These are phyloP conservation scores for Laticauda colubrina DNA, from an alignment of 2,113 vertebrate species.

Conservation along the genomic window DNA sequence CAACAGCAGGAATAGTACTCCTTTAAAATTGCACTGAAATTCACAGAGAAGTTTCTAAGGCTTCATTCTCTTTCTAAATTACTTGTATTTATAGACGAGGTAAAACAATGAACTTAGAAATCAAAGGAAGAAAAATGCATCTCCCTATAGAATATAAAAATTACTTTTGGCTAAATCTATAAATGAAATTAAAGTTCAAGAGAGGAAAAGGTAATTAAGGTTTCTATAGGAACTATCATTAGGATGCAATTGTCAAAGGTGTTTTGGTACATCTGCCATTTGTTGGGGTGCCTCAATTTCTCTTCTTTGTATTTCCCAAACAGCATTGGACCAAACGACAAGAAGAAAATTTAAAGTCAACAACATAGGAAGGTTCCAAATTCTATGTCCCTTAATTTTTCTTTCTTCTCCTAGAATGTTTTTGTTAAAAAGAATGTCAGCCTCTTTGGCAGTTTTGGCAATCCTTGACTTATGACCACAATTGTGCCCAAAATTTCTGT, in stretches of 20 bases:
- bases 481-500: neutral
- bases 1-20: constrained; percentile 27
- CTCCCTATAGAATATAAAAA: constrained; percentile 3
- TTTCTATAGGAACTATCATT: constrained; percentile 71
- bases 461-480: neutral
- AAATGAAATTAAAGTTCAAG: constrained; percentile 64
- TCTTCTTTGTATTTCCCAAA: constrained; percentile 56
- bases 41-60: constrained; percentile 39
- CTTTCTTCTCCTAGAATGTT: neutral
- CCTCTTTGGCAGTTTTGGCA: neutral
- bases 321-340: constrained; percentile 42
- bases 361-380: neutral
- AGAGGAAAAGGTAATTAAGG: constrained; percentile 67
- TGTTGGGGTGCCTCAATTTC: constrained; percentile 58
- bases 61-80: neutral
- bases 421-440: neutral
- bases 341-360: constrained; percentile 39
- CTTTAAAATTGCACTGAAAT: constrained; percentile 24
- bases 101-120: constrained; percentile 41
- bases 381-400: neutral
- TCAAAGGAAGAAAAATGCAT: neutral
- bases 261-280: constrained; percentile 59
- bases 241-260: constrained; percentile 75
- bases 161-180: constrained; percentile 22
- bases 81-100: constrained; percentile 3